Evolutionary conservation across 2,888 invertebrate genomes (phyloP).

Genomic region (Trisateles emortualis): DNA sequence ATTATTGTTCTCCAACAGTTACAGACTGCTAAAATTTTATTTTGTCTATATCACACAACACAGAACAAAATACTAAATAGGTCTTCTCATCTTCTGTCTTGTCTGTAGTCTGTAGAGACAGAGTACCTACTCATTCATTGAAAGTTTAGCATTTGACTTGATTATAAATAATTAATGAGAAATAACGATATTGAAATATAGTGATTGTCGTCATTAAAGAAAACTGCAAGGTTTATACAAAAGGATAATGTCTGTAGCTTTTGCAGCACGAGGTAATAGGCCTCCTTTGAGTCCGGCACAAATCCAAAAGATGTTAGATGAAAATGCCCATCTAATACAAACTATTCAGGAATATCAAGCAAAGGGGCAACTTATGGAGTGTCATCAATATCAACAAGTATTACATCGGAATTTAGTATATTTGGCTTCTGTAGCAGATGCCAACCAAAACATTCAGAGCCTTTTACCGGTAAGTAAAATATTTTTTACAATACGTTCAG

Average conservation of each 20-base stretch:
- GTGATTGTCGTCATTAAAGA: not conserved
- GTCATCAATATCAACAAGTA: slow-evolving; percentile 97
- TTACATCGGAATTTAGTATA: slow-evolving; percentile 98
- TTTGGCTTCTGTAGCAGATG: slow-evolving; percentile 98
- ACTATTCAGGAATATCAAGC: slow-evolving; percentile 98
- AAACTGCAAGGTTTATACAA: not conserved
- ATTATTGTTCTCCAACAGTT: no score
- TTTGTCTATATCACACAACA: no score
- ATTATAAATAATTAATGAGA: no score
- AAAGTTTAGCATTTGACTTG: no score
- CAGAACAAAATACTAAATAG: no score
- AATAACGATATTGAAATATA: not conserved
- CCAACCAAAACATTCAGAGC: slow-evolving; percentile 96
- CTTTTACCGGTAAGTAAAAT: slow-evolving; percentile 92
- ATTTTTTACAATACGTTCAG: not conserved
- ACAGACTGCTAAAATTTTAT: no score
- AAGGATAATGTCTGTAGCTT: slow-evolving; percentile 89
- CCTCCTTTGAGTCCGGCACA: slow-evolving; percentile 93
- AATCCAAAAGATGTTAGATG: slow-evolving; percentile 98
- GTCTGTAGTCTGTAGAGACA: no score
- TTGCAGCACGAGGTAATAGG: slow-evolving; percentile 90
- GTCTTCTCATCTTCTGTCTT: no score
- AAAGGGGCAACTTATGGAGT: slow-evolving; percentile 97
- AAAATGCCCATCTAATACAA: slow-evolving; percentile 98
- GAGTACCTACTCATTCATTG: no score